Evolutionary conservation across 2,113 vertebrate species (phyloP).

Genomic region (Ivindomyrus marchei): DNA sequence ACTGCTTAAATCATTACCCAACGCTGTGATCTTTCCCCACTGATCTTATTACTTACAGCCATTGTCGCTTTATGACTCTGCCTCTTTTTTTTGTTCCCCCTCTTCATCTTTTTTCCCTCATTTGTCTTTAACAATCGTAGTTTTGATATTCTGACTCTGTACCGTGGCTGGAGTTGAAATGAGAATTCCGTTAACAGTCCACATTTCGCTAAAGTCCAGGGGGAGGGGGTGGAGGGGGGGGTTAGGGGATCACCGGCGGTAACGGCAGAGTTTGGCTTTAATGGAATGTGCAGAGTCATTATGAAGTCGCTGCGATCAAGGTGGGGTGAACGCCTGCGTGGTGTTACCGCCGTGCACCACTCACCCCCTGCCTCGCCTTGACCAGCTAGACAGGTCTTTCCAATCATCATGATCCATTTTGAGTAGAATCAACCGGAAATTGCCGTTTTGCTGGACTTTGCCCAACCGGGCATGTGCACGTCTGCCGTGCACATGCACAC

Average conservation of each 20-base stretch:
- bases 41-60: conserved; percentile 69
- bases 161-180: conserved; percentile 61
- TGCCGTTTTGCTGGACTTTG: not conserved
- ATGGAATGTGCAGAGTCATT: conserved; percentile 72
- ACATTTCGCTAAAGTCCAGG: conserved; percentile 65
- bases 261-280: conserved; percentile 66
- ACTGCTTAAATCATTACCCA: conserved; percentile 58
- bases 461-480: not conserved
- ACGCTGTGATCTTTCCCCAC: conserved; percentile 63
- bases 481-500: not conserved
- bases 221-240: conserved; percentile 36
- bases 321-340: conserved; percentile 23
- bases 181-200: conserved; percentile 69
- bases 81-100: conserved; percentile 25
- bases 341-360: not conserved
- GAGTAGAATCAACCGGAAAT: not conserved
- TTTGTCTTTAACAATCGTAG: conserved; percentile 47
- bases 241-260: conserved; percentile 48
- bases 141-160: conserved; percentile 69
- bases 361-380: too few species aligned
- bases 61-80: conserved; percentile 62
- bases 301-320: conserved; percentile 38
- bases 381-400: not conserved
- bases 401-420: not conserved
- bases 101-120: conserved; percentile 44